These are phyloP conservation scores for Campoletis sonorensis DNA, from an alignment of 1,140 invertebrate species.

Conservation along the genomic window DNA sequence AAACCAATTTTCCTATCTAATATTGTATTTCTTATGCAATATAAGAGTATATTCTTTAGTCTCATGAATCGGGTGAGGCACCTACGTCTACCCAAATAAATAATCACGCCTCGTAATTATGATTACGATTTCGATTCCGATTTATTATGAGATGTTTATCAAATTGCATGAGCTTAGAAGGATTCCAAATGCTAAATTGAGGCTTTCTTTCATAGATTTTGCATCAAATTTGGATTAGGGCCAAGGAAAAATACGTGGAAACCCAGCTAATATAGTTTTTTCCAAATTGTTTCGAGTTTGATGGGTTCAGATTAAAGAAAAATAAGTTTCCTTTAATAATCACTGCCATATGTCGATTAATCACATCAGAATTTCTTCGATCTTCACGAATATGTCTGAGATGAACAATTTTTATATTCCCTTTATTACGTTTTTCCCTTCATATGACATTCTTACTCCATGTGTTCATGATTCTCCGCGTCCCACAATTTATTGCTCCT, in stretches of 20 bases:
- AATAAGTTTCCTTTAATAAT: background rate
- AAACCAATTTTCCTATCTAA: background rate
- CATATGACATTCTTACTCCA: background rate
- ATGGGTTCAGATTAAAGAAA: background rate
- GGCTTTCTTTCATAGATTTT: too few species aligned
- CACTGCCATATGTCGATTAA: background rate
- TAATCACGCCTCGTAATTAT: too few species aligned
- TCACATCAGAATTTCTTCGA: slow-evolving; percentile 34
- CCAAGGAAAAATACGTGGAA: too few species aligned
- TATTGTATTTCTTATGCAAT: slow-evolving; percentile 9
- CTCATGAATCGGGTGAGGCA: too few species aligned
- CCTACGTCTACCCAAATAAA: background rate
- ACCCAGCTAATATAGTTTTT: too few species aligned
- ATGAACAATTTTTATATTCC: background rate
- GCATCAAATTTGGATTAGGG: too few species aligned
- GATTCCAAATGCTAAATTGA: too few species aligned
- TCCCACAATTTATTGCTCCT: slow-evolving; percentile 37
- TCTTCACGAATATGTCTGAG: slow-evolving; percentile 34
- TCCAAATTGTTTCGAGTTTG: background rate
- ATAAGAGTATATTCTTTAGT: too few species aligned
- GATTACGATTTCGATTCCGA: too few species aligned
- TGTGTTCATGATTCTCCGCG: background rate
- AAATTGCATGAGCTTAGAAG: too few species aligned
- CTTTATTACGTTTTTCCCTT: slow-evolving; percentile 17
- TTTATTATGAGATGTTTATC: too few species aligned